Evolutionary conservation across 2,888 invertebrate species (phyloP).

Genomic region (Phorcus lineatus): DNA sequence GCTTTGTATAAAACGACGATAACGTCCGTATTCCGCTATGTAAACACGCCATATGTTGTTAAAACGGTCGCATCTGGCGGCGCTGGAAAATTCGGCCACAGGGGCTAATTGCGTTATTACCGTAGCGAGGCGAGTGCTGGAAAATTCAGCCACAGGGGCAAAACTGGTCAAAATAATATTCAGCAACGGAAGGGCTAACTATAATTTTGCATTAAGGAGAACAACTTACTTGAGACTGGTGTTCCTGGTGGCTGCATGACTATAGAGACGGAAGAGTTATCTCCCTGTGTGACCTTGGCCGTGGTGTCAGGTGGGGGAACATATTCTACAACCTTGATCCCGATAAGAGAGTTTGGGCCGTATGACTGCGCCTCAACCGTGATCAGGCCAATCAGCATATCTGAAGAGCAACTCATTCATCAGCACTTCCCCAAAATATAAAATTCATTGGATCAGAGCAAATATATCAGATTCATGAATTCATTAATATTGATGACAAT

Average conservation of each 20-base stretch:
- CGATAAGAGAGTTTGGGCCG: slow-evolving; percentile 94
- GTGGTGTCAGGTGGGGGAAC: slow-evolving; percentile 67
- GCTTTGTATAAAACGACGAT: no score
- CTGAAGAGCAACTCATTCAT: slow-evolving; percentile 69
- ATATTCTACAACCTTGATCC: slow-evolving; percentile 97
- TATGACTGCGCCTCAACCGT: slow-evolving; percentile 91
- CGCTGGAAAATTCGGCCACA: no score
- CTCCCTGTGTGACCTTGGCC: slow-evolving; percentile 38
- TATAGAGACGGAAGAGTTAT: slow-evolving; percentile 38
- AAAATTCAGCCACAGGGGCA: no score
- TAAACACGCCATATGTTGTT: no score
- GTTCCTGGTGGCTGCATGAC: slow-evolving; percentile 45
- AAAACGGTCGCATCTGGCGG: no score
- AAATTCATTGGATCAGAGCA: not conserved
- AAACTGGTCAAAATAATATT: no score
- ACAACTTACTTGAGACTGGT: slow-evolving; percentile 28
- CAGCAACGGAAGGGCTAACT: no score
- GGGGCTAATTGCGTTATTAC: no score
- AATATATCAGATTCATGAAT: not conserved
- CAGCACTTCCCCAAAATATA: not conserved
- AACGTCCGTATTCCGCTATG: no score
- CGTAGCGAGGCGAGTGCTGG: no score
- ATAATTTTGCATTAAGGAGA: no score
- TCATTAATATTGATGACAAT: no score
- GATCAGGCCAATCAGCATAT: slow-evolving; percentile 76